Evolutionary conservation across 1,140 invertebrate species (phyloP).

Genomic region (Bicyclus anynana): DNA sequence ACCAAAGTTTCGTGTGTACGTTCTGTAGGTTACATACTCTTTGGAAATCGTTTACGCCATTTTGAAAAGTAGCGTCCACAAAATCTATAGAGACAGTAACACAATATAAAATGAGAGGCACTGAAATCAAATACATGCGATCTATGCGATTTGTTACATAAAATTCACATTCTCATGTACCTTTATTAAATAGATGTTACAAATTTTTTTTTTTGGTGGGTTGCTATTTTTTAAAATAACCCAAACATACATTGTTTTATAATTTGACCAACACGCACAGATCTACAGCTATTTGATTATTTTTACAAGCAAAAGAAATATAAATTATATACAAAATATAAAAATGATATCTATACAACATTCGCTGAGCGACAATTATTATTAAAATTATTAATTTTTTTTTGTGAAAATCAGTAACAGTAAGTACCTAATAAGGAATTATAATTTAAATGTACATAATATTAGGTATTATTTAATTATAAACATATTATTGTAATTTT

Average conservation of each 20-base stretch:
- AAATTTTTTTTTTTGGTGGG: slow-evolving; percentile 52
- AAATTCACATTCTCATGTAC: slow-evolving; percentile 34
- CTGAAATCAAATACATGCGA: slow-evolving; percentile 20
- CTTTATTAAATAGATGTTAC: slow-evolving; percentile 32
- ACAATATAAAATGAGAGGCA: slow-evolving; percentile 12
- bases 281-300: slow-evolving; percentile 68
- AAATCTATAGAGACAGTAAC: slow-evolving; percentile 9
- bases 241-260: slow-evolving; percentile 25
- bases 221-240: slow-evolving; percentile 30
- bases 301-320: slow-evolving; percentile 60
- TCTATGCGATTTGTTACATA: slow-evolving; percentile 14
- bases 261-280: slow-evolving; percentile 46
- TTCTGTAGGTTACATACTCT: not conserved
- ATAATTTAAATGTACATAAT: slow-evolving; percentile 16
- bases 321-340: slow-evolving; percentile 74
- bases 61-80: slow-evolving; percentile 6
- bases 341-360: slow-evolving; percentile 69
- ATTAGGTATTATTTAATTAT: slow-evolving; percentile 8
- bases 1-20: not conserved
- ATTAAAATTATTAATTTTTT: not conserved
- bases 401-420: slow-evolving; percentile 56
- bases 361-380: slow-evolving; percentile 45
- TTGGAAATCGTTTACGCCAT: slow-evolving; percentile 17
- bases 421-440: slow-evolving; percentile 62
- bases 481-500: slow-evolving; percentile 17